These are phyloP conservation scores for Watsonalla binaria DNA, from an alignment of 2,888 invertebrate genomes.

Conservation along the genomic window DNA sequence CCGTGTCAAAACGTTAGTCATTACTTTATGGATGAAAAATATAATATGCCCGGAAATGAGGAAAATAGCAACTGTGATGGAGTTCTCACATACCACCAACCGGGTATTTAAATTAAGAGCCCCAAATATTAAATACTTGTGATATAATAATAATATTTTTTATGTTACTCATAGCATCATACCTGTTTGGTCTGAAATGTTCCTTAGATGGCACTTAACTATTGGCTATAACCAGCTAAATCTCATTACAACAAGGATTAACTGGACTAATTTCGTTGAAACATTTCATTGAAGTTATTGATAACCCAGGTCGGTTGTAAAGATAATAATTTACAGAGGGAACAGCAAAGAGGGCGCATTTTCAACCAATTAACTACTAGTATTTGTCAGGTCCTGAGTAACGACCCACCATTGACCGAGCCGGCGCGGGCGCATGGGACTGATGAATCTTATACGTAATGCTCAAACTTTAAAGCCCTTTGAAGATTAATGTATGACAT, in stretches of 20 bases:
- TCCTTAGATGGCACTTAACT: no score
- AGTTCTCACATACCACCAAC: background rate
- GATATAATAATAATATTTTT: no score
- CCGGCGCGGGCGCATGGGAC: constrained; percentile 8
- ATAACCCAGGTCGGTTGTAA: constrained; percentile 55
- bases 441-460: constrained; percentile 19
- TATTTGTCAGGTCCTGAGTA: constrained; percentile 58
- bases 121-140: no score
- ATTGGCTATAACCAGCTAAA: no score
- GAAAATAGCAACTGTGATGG: constrained; percentile 13
- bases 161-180: no score
- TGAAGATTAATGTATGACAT: background rate
- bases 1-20: constrained; percentile 13
- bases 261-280: constrained; percentile 6
- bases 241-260: no score
- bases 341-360: constrained; percentile 35
- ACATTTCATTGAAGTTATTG: constrained; percentile 55
- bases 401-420: constrained; percentile 41
- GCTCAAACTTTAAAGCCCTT: constrained; percentile 6
- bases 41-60: constrained; percentile 13
- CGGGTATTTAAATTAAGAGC: background rate
- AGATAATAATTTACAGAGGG: constrained; percentile 57
- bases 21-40: constrained; percentile 5
- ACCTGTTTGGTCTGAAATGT: no score
- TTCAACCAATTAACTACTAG: constrained; percentile 60